Evolutionary conservation across 2,797 vertebrate species (phyloP), one percentile per base, ranked within the genome.

Genomic region (Eremophila alpestris): DNA sequence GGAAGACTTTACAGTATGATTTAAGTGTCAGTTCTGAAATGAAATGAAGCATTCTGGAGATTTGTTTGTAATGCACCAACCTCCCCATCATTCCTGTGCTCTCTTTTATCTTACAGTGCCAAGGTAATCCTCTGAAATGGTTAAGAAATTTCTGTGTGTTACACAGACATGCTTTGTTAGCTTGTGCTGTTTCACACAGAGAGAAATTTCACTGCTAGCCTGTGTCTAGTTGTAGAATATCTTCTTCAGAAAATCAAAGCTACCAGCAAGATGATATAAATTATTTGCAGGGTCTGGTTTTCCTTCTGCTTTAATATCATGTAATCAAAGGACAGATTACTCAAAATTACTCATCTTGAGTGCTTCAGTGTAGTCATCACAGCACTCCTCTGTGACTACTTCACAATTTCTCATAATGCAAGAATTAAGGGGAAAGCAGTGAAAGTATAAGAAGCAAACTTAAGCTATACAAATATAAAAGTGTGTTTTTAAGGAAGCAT

Each of bases 331-430:
- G 56, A 46, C 59, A 94, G 79, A 93, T 95, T 93, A 83, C 76
- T 95, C 79, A 95, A 83, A 91, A 95, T 96, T 85, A 75, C 93
- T 90, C 77, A 83, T 94, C 87, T 81, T 74, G 32, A 94, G 70
- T 58, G 55, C 80, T 79, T 86, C 67, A 51, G 22, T 26, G 48
- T 82, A 92, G 77, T 87, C 83, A 89, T 92, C 63, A 63, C 48
- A 84, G 55, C 52, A 46, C 56, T 90, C 67, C 43, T 79, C 29
- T 93, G 83, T 91, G 85, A 93, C 62, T 93, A 59, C 69, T 94
- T 90, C 54, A 70, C 32, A 41, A 9, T 93, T 87, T 86, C 69
- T 80, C 59, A 34, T 88, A 95, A 90, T 63, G 48, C 36, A 75
- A 91, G 62, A 58, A 65, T 90, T 70, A 84, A 16, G 7, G 26